Evolutionary conservation across 30 jellyfish, hydroid and myxozoan species (phyloP).

Genomic region (Chrysaora quinquecirrha): DNA sequence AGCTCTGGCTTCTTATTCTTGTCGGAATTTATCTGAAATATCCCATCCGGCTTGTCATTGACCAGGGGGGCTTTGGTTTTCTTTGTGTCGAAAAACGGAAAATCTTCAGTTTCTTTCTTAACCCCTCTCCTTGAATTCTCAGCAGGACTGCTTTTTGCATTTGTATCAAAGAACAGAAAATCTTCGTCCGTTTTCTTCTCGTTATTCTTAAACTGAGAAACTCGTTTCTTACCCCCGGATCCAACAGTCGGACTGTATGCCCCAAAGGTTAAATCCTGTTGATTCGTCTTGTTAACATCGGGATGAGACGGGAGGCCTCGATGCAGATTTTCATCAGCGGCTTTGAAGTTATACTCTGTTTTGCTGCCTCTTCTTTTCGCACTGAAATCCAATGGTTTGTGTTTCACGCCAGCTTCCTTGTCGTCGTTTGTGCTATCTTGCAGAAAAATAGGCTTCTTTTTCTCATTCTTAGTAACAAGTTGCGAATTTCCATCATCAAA

Average conservation of each 20-base stretch:
- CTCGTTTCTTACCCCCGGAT: conserved; percentile 47
- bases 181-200: conserved; percentile 24
- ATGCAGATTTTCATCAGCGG: conserved; percentile 77
- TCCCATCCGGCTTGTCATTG: neutral
- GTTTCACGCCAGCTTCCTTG: conserved; percentile 23
- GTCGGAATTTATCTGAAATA: neutral
- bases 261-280: conserved; percentile 26
- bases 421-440: conserved; percentile 48
- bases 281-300: conserved; percentile 10
- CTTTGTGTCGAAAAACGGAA: conserved; percentile 24
- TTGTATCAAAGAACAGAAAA: conserved; percentile 32
- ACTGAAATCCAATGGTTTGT: conserved; percentile 71
- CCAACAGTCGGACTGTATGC: conserved; percentile 47
- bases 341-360: conserved; percentile 32
- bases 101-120: conserved; percentile 1
- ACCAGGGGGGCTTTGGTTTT: neutral
- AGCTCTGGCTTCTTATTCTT: neutral
- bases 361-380: conserved; percentile 61
- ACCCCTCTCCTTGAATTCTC: neutral
- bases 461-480: neutral
- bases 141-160: neutral
- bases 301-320: conserved; percentile 77
- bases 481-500: neutral
- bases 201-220: conserved; percentile 14
- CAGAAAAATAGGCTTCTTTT: conserved; percentile 77